Conservation (phyloP, 2,888 invertebrate genomes). For the Oscheius onirici region DNA sequence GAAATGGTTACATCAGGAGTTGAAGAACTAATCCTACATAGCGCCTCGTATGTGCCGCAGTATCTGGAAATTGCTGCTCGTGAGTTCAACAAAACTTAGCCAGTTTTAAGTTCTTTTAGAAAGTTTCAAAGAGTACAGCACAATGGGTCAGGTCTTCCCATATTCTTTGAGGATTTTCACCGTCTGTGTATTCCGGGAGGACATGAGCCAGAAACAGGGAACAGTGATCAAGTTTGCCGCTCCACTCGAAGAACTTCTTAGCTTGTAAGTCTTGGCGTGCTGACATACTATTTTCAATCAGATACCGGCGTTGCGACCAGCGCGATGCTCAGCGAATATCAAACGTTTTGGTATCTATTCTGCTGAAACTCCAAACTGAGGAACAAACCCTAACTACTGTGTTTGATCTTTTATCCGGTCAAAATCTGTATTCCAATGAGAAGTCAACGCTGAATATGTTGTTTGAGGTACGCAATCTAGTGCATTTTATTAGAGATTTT, state of each 20-base stretch:
- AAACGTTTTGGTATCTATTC: conserved; percentile 1
- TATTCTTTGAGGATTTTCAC: conserved; percentile 33
- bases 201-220: neutral
- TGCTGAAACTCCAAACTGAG: neutral
- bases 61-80: conserved; percentile 2
- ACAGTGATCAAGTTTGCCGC: neutral
- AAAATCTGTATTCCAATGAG: conserved; percentile 8
- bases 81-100: neutral
- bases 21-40: conserved; percentile 24
- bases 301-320: conserved; percentile 16
- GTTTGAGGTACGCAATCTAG: neutral
- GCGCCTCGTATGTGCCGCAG: conserved; percentile 12
- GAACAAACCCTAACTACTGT: conserved; percentile 12
- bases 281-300: too few species aligned
- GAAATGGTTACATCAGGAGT: conserved; percentile 15
- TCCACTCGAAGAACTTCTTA: conserved; percentile 16
- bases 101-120: conserved; percentile 9
- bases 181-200: conserved; percentile 28
- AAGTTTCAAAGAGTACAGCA: conserved; percentile 32
- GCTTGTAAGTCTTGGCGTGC: conserved; percentile 12
- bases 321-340: conserved; percentile 9
- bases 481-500: neutral
- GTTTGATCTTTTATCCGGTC: conserved; percentile 7
- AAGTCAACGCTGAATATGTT: conserved; percentile 19
- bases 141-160: conserved; percentile 25